Percentiles rank a stretch among this genome's conserved stretches.
Evolutionary conservation across 2,797 vertebrate species (phyloP).

Genomic region (Bucorvus abyssinicus): DNA sequence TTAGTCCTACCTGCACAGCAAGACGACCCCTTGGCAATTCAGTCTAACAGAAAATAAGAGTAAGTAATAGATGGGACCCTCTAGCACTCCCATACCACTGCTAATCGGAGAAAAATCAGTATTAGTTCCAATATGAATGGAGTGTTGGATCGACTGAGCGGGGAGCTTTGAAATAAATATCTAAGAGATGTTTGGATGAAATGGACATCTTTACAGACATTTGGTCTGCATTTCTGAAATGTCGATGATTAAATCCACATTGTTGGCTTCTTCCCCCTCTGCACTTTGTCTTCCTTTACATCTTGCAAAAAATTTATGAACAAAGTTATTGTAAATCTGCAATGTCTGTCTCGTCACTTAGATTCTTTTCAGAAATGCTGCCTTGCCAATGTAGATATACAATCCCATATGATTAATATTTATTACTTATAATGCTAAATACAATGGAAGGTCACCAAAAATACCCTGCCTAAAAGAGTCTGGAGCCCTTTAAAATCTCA

Average conservation of each 20-base stretch:
- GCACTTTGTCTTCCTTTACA: conserved; percentile 71
- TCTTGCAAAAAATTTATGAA: conserved; percentile 72
- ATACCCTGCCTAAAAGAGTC: not conserved
- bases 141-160: conserved; percentile 54
- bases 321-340: conserved; percentile 72
- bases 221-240: conserved; percentile 76
- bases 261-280: conserved; percentile 68
- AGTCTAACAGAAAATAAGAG: not conserved
- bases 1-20: not conserved
- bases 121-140: conserved; percentile 56
- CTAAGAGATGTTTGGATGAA: conserved; percentile 73
- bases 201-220: conserved; percentile 74
- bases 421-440: conserved; percentile 55
- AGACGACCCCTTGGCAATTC: not conserved
- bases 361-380: conserved; percentile 58
- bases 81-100: not conserved
- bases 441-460: conserved; percentile 54
- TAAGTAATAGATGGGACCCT: not conserved
- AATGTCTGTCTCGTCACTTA: conserved; percentile 68
- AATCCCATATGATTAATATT: conserved; percentile 53
- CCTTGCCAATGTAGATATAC: conserved; percentile 46
- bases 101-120: conserved; percentile 56
- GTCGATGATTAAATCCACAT: conserved; percentile 73
- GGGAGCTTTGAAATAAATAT: conserved; percentile 74
- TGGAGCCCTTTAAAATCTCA: conserved; percentile 37